phyloP scores from a whole-genome alignment of 2,113 vertebrate species.

The Leucoraja erinaceus region DNA sequence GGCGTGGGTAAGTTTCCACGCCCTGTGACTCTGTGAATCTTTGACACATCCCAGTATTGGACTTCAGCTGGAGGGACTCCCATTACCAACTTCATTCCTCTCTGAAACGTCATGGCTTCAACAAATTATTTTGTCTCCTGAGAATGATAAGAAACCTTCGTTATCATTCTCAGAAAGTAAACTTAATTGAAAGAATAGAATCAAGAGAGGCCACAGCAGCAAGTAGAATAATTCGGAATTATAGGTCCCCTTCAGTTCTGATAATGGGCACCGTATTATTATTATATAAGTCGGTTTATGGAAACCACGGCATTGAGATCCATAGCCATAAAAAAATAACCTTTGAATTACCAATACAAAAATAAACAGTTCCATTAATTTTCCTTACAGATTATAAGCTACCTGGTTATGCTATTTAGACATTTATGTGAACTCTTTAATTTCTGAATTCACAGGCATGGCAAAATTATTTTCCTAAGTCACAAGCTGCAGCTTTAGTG shows the following conservation, averaged over 20 bases:
- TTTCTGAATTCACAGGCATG: neutral
- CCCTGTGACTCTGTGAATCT: too few relatives aligned
- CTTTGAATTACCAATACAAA: neutral
- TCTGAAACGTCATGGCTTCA: neutral
- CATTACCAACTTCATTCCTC: too few relatives aligned
- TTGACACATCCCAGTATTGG: neutral
- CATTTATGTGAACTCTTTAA: neutral
- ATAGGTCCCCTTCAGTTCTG: neutral
- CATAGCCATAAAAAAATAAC: neutral
- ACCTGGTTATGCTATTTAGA: too few relatives aligned
- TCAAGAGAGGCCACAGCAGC: neutral
- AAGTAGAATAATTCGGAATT: neutral
- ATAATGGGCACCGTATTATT: neutral
- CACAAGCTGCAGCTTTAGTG: too few relatives aligned
- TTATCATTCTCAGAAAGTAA: neutral
- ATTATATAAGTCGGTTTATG: neutral
- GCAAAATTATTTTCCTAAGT: neutral
- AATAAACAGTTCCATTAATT: neutral
- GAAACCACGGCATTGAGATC: neutral
- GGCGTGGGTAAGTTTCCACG: too few relatives aligned
- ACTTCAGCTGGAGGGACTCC: too few relatives aligned
- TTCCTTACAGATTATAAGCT: neutral
- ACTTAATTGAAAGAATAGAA: neutral
- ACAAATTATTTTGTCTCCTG: neutral
- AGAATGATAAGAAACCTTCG: neutral